A percentile compares a stretch with the other conserved stretches of the same genome.
Evolutionary conservation across 1,140 invertebrate genomes (phyloP).

Genomic region (Aphidius gifuensis): DNA sequence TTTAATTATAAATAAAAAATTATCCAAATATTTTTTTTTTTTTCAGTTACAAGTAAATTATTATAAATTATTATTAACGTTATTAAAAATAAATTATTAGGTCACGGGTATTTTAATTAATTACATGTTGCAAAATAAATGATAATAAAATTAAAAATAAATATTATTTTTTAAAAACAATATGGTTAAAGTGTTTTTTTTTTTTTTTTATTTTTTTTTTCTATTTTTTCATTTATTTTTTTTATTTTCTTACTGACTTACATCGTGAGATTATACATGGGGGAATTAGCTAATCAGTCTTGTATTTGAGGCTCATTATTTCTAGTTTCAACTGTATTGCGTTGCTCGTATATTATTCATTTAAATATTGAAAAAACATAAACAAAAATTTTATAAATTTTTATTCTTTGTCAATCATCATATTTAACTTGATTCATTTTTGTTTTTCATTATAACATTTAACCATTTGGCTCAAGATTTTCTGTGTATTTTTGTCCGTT

Average conservation of each 20-base stretch:
- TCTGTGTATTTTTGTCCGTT: constrained; percentile 23
- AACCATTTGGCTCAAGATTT: constrained; percentile 2
- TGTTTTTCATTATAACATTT: constrained; percentile 11
- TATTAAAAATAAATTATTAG: constrained; percentile 31
- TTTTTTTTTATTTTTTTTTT: constrained; percentile 33
- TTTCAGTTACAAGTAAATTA: constrained; percentile 33
- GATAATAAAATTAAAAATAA: constrained; percentile 30
- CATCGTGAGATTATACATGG: constrained; percentile 47
- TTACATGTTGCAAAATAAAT: constrained; percentile 33
- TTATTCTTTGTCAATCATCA: background rate
- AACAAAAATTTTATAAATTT: constrained; percentile 2
- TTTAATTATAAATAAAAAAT: constrained; percentile 6
- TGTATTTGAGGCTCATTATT: constrained; percentile 55
- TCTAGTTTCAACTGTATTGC: constrained; percentile 49
- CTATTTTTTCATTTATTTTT: constrained; percentile 45
- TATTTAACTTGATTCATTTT: constrained; percentile 26
- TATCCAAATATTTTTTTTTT: constrained; percentile 4
- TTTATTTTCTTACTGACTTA: constrained; percentile 22
- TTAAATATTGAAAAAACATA: constrained; percentile 1
- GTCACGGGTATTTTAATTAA: constrained; percentile 41
- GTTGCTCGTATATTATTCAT: constrained; percentile 32
- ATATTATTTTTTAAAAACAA: constrained; percentile 35
- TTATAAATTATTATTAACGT: constrained; percentile 36
- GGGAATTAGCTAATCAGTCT: constrained; percentile 55
- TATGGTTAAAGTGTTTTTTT: constrained; percentile 47